Conservation (phyloP, 2,113 vertebrate species). For the Aix galericulata region DNA sequence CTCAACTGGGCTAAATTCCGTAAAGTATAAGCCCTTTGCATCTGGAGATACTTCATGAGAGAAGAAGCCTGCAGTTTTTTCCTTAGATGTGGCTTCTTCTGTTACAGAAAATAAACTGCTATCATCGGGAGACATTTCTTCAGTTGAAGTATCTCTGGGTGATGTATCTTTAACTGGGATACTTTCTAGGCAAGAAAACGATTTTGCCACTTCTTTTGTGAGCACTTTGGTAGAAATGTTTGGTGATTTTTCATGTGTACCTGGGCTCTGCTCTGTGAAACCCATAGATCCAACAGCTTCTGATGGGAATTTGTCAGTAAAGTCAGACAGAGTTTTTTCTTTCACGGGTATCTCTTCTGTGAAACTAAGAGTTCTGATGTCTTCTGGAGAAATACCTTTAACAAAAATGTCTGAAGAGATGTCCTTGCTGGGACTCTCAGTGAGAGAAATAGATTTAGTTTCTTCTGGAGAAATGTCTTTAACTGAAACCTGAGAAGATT, state of each 20-base stretch:
- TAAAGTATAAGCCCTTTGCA: conserved; percentile 20
- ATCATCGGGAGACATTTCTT: conserved; percentile 54
- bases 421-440: conserved; percentile 72
- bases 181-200: conserved; percentile 41
- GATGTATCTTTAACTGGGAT: background rate
- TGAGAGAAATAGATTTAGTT: conserved; percentile 65
- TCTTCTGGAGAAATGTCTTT: conserved; percentile 71
- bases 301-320: conserved; percentile 4
- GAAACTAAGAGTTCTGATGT: conserved; percentile 54
- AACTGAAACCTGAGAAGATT: conserved; percentile 4
- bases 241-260: background rate
- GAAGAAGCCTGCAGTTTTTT: background rate
- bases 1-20: conserved; percentile 9
- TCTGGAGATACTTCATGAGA: conserved; percentile 44
- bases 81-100: conserved; percentile 42
- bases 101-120: conserved; percentile 47
- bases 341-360: conserved; percentile 55
- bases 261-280: conserved; percentile 6
- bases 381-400: conserved; percentile 71
- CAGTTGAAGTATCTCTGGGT: conserved; percentile 17
- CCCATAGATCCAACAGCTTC: background rate
- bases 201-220: background rate
- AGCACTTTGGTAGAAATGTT: conserved; percentile 14
- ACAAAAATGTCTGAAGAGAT: conserved; percentile 68
- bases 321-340: conserved; percentile 4